Conservation (phyloP, 2,888 invertebrate genomes). For the Apeira syringaria region DNA sequence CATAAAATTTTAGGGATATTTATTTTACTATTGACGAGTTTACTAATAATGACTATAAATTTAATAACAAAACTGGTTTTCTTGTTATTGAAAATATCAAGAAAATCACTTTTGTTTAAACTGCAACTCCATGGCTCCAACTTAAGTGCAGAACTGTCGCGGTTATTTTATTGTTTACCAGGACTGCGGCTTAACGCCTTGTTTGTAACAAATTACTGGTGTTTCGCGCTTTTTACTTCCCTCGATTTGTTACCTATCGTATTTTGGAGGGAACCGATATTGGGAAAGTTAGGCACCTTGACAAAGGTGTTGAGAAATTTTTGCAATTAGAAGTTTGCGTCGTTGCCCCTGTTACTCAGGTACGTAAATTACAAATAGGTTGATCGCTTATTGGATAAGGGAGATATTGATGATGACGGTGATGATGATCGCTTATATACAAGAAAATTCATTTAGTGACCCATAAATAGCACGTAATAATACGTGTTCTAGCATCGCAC, state of each 20-base stretch:
- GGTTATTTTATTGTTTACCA: slow-evolving; percentile 62
- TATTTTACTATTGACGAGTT: too few relatives aligned
- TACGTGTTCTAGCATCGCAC: too few relatives aligned
- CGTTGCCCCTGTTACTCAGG: slow-evolving; percentile 4
- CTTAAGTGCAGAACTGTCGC: slow-evolving; percentile 58
- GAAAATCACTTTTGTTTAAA: neutral
- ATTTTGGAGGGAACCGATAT: slow-evolving; percentile 60
- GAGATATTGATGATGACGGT: too few relatives aligned
- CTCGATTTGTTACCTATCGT: slow-evolving; percentile 61
- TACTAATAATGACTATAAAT: too few relatives aligned
- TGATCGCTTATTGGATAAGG: too few relatives aligned
- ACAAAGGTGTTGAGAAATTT: slow-evolving; percentile 3
- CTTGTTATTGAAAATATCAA: too few relatives aligned
- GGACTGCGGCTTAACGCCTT: slow-evolving; percentile 62
- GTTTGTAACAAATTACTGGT: slow-evolving; percentile 60
- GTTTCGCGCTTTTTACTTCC: slow-evolving; percentile 53
- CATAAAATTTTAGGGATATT: too few relatives aligned
- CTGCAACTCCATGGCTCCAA: slow-evolving; percentile 34
- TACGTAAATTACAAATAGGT: too few relatives aligned
- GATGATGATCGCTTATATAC: too few relatives aligned
- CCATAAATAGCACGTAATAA: too few relatives aligned
- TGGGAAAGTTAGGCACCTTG: slow-evolving; percentile 53
- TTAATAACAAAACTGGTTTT: too few relatives aligned
- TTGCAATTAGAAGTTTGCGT: slow-evolving; percentile 14
- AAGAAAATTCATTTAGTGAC: too few relatives aligned